Evolutionary conservation across 2,888 invertebrate species (phyloP).

Genomic region (Scaeva pyrastri): DNA sequence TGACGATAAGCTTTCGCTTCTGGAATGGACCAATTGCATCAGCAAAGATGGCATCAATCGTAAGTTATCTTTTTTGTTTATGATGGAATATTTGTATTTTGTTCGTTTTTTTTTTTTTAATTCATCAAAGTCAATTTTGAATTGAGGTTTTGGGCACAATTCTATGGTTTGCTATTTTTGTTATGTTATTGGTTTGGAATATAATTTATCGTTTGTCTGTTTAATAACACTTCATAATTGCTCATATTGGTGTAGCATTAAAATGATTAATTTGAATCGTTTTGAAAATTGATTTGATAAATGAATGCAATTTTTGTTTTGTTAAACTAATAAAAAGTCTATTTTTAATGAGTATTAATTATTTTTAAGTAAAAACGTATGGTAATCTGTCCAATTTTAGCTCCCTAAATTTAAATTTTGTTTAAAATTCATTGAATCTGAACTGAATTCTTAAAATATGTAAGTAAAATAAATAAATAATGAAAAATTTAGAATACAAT

Average conservation of each 20-base stretch:
- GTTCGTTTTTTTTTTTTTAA: slow-evolving; percentile 4
- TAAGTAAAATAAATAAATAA: too few relatives aligned
- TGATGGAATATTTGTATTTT: neutral
- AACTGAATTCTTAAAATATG: too few relatives aligned
- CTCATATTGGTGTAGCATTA: slow-evolving; percentile 5
- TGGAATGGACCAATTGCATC: slow-evolving; percentile 95
- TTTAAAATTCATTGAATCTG: too few relatives aligned
- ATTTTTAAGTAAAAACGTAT: neutral
- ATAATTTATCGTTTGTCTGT: slow-evolving; percentile 6
- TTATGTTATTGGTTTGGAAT: slow-evolving; percentile 29
- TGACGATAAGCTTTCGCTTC: slow-evolving; percentile 90
- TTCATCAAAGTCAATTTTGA: slow-evolving; percentile 20
- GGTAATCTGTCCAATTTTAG: too few relatives aligned
- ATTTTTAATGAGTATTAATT: neutral
- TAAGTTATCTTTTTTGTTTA: slow-evolving; percentile 85
- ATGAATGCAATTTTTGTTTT: neutral
- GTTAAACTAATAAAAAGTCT: neutral
- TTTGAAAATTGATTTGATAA: neutral
- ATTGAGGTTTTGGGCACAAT: slow-evolving; percentile 29
- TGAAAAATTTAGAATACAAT: too few relatives aligned
- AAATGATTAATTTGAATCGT: neutral
- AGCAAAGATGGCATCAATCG: slow-evolving; percentile 92
- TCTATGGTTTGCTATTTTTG: slow-evolving; percentile 17
- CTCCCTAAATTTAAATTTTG: too few relatives aligned
- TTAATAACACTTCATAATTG: slow-evolving; percentile 27